Conservation (phyloP, 2,113 vertebrate genomes). For the Tenrec ecaudatus region DNA sequence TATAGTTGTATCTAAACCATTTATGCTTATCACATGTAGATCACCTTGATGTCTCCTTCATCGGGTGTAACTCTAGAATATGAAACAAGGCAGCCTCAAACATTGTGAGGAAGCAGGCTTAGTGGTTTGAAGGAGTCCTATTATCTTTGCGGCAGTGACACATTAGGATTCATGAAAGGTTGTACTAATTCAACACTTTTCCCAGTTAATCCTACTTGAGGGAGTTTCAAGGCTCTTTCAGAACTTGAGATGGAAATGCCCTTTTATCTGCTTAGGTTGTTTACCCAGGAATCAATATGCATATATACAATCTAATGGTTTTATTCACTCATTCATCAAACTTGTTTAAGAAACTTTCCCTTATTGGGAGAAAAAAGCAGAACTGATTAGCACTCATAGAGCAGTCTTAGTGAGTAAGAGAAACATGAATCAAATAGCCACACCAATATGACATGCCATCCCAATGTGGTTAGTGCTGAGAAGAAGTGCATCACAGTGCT, state of each 20-base stretch:
- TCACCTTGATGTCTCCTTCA: not conserved
- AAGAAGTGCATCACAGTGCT: not conserved
- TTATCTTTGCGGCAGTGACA: not conserved
- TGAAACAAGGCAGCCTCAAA: not conserved
- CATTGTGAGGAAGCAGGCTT: not conserved
- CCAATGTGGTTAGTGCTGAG: not conserved
- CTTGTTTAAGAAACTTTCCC: not conserved
- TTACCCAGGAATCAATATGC: not conserved
- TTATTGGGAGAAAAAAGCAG: not conserved
- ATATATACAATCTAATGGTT: not conserved
- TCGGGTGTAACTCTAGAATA: not conserved
- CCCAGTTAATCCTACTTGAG: not conserved
- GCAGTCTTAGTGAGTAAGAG: not conserved
- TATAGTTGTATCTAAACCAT: not conserved
- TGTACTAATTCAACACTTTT: not conserved
- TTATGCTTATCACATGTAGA: not conserved
- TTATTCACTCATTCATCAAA: not conserved
- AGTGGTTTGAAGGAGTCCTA: not conserved
- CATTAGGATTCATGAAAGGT: not conserved
- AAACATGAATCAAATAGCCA: slow-evolving; percentile 44
- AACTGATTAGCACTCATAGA: not conserved
- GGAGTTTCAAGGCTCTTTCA: not conserved
- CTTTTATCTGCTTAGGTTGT: not conserved
- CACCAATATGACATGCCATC: not conserved
- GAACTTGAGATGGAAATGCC: not conserved